These are phyloP conservation scores for Pseudochaenichthys georgianus DNA, from an alignment of 2,797 vertebrate species.

Conservation along the genomic window DNA sequence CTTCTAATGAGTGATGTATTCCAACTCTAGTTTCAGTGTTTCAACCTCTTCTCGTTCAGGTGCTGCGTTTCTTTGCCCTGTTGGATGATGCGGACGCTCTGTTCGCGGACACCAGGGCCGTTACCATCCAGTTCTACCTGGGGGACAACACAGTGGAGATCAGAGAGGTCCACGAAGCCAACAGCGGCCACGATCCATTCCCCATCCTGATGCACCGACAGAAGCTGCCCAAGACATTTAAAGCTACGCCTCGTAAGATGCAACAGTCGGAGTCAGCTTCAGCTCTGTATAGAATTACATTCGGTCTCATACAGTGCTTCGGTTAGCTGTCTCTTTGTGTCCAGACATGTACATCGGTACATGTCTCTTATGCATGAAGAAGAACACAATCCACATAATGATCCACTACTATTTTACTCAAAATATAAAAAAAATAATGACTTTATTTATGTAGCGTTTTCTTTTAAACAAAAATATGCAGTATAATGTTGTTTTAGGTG, in stretches of 20 bases:
- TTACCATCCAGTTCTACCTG: slow-evolving; percentile 91
- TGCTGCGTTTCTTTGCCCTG: slow-evolving; percentile 91
- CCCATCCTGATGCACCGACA: slow-evolving; percentile 89
- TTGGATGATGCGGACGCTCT: slow-evolving; percentile 86
- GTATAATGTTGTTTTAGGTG: too few species aligned
- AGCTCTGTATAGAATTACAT: background rate
- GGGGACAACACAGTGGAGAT: slow-evolving; percentile 93
- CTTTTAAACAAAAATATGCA: too few species aligned
- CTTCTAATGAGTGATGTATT: background rate
- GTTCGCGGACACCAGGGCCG: slow-evolving; percentile 82
- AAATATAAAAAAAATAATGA: too few species aligned
- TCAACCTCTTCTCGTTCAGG: slow-evolving; percentile 75
- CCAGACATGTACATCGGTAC: background rate
- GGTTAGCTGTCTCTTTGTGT: background rate
- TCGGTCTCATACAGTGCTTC: background rate
- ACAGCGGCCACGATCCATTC: slow-evolving; percentile 90
- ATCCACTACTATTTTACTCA: too few species aligned
- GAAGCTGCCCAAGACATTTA: slow-evolving; percentile 87
- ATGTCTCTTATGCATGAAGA: background rate
- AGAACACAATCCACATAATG: background rate
- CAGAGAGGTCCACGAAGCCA: slow-evolving; percentile 87
- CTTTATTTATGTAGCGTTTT: too few species aligned
- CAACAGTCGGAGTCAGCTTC: background rate
- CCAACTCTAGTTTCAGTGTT: background rate
- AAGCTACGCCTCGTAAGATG: slow-evolving; percentile 64